Percentiles rank a stretch among this genome's conserved stretches.
These are phyloP conservation scores for Crax fasciolata DNA, from an alignment of 2,797 vertebrate species.

Conservation along the genomic window DNA sequence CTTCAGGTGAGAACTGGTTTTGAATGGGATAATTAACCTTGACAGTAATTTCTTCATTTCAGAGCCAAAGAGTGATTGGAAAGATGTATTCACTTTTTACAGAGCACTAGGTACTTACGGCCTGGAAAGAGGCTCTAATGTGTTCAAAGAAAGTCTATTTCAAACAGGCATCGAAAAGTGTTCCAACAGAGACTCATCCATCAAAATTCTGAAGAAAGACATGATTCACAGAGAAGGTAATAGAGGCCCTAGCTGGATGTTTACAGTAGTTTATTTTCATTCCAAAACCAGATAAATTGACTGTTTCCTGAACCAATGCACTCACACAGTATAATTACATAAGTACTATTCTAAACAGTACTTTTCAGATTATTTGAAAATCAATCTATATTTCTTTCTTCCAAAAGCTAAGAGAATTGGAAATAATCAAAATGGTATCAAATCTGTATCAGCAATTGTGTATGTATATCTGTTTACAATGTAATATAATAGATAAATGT, in stretches of 20 bases:
- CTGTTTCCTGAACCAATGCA: background rate
- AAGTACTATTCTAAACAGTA: background rate
- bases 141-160: slow-evolving; percentile 49
- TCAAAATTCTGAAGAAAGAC: slow-evolving; percentile 31
- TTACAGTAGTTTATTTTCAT: slow-evolving; percentile 1
- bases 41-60: slow-evolving; percentile 71
- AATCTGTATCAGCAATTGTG: background rate
- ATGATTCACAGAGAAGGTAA: slow-evolving; percentile 13
- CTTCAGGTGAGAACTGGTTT: slow-evolving; percentile 74
- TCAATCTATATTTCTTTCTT: background rate
- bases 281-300: background rate
- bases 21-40: slow-evolving; percentile 78
- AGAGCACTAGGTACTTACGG: slow-evolving; percentile 59
- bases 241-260: background rate
- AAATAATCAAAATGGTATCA: background rate
- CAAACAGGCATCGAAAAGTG: slow-evolving; percentile 30
- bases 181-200: slow-evolving; percentile 41
- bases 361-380: background rate
- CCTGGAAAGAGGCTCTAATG: slow-evolving; percentile 60
- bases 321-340: background rate
- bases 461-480: background rate
- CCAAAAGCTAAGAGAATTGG: background rate
- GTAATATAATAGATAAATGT: background rate
- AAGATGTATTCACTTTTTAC: slow-evolving; percentile 74
- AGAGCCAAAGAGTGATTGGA: slow-evolving; percentile 58